Percentiles rank a stretch among this genome's conserved stretches.
phyloP scores from a whole-genome alignment of 2,797 vertebrate genomes.

The Buphagus erythrorhynchus region DNA sequence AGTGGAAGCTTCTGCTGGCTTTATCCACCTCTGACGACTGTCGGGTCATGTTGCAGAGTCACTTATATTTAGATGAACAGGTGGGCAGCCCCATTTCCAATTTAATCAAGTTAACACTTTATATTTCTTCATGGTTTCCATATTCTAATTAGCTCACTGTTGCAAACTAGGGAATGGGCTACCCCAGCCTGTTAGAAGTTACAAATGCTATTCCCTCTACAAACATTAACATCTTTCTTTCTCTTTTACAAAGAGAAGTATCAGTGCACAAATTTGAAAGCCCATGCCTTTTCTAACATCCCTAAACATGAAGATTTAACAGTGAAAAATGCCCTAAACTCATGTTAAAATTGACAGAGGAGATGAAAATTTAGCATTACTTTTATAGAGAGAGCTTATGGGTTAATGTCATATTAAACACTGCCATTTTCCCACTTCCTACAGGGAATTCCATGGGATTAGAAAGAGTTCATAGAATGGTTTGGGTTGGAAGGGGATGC shows the following conservation, averaged over 20 bases:
- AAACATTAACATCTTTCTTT: not conserved
- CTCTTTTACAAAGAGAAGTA: not conserved
- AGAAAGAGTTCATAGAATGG: not conserved
- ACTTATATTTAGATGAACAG: constrained; percentile 81
- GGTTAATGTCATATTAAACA: not conserved
- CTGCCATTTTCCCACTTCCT: not conserved
- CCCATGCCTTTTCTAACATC: not conserved
- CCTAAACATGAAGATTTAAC: not conserved
- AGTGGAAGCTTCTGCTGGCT: not conserved
- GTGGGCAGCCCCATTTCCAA: constrained; percentile 67
- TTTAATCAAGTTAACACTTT: constrained; percentile 63
- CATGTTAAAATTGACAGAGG: not conserved
- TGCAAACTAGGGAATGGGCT: not conserved
- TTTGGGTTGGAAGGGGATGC: not conserved
- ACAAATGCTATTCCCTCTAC: not conserved
- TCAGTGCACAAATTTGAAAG: not conserved
- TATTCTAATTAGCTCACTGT: constrained; percentile 24
- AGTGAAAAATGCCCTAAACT: not conserved
- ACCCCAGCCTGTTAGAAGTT: not conserved
- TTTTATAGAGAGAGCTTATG: not conserved
- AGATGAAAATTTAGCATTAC: not conserved
- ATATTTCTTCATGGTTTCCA: constrained; percentile 36
- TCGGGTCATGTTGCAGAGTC: constrained; percentile 62
- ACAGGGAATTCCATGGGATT: not conserved
- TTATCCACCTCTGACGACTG: constrained; percentile 33